Evolutionary conservation across 2,888 invertebrate genomes (phyloP).

Genomic region (Apomyelois bistriatella): DNA sequence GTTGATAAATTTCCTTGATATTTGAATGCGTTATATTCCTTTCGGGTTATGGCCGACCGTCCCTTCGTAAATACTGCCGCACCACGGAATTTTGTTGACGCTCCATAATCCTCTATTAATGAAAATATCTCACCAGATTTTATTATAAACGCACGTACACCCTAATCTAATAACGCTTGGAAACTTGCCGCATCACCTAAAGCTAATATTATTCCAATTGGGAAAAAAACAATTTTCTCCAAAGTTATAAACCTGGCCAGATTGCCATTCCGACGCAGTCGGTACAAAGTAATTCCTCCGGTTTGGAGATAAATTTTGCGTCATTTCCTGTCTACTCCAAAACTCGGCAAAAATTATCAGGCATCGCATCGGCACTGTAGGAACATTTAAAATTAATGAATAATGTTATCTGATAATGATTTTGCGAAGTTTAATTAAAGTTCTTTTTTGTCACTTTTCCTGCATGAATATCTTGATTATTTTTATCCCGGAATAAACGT

Average conservation of each 20-base stretch:
- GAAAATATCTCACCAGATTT: slow-evolving; percentile 41
- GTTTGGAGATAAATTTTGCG: slow-evolving; percentile 73
- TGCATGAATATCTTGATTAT: slow-evolving; percentile 67
- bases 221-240: slow-evolving; percentile 62
- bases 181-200: slow-evolving; percentile 56
- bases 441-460: slow-evolving; percentile 56
- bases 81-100: slow-evolving; percentile 47
- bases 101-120: slow-evolving; percentile 55
- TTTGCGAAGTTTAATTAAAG: slow-evolving; percentile 75
- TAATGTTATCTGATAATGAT: slow-evolving; percentile 79
- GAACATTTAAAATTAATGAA: slow-evolving; percentile 78
- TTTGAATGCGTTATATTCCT: slow-evolving; percentile 74
- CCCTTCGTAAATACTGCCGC: slow-evolving; percentile 58
- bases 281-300: slow-evolving; percentile 70
- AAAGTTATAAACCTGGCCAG: slow-evolving; percentile 70
- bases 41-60: slow-evolving; percentile 54
- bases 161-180: slow-evolving; percentile 45
- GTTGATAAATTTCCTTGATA: slow-evolving; percentile 75
- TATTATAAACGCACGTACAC: slow-evolving; percentile 31
- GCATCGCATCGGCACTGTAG: slow-evolving; percentile 59
- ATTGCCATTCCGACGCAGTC: slow-evolving; percentile 72
- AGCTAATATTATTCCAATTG: slow-evolving; percentile 65
- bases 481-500: slow-evolving; percentile 54
- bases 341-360: slow-evolving; percentile 73
- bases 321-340: slow-evolving; percentile 67